These are phyloP conservation scores for Ptilorrhoa leucosticta DNA, from an alignment of 2,113 vertebrate species.

Conservation along the genomic window DNA sequence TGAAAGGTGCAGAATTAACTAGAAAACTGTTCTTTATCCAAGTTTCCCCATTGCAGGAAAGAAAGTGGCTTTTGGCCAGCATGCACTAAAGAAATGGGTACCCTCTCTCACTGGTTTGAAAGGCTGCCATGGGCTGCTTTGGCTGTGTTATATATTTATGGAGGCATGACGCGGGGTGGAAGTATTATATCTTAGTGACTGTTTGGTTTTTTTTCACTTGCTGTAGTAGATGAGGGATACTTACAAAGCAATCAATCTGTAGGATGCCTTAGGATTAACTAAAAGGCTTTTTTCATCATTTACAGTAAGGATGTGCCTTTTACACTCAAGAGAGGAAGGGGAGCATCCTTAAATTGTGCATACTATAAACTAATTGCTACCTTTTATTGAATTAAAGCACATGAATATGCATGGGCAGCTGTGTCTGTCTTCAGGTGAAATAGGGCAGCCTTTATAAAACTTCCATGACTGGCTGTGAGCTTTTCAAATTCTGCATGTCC, in stretches of 20 bases:
- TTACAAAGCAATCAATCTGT: not conserved
- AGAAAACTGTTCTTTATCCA: not conserved
- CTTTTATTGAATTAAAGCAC: not conserved
- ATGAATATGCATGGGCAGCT: accelerated
- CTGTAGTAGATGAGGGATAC: not conserved
- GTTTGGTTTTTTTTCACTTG: not conserved
- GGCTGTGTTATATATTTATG: not conserved
- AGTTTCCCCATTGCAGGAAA: not conserved
- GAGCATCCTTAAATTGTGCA: not conserved
- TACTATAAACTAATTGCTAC: not conserved
- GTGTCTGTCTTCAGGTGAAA: not conserved
- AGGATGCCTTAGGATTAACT: not conserved
- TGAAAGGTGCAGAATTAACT: not conserved
- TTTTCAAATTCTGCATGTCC: not conserved
- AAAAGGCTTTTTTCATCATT: not conserved
- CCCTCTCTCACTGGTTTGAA: not conserved
- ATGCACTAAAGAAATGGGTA: not conserved
- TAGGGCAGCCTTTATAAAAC: not conserved
- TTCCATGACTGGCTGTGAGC: not conserved
- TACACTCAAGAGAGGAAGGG: not conserved
- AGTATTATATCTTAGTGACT: not conserved
- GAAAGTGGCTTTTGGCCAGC: not conserved
- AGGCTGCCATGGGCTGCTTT: not conserved
- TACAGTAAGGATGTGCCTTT: not conserved
- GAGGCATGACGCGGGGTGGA: not conserved